These are phyloP conservation scores for Helicolenus hilgendorfi DNA, from an alignment of 2,797 vertebrate species.

Conservation along the genomic window DNA sequence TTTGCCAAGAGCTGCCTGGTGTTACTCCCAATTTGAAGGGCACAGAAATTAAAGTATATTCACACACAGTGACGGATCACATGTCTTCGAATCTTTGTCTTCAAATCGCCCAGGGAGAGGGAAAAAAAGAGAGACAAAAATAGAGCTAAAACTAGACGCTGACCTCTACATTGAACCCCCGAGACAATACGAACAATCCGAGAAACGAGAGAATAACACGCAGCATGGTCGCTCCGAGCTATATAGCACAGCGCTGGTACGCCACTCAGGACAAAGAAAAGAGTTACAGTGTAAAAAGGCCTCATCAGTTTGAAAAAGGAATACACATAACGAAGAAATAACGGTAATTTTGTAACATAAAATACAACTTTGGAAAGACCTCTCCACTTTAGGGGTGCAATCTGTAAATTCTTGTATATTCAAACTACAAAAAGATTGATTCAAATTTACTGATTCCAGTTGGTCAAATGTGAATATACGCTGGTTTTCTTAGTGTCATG, in stretches of 20 bases:
- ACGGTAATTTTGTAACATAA: neutral
- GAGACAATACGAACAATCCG: slow-evolving; percentile 18
- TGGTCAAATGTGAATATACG: neutral
- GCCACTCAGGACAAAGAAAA: neutral
- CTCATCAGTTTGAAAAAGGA: neutral
- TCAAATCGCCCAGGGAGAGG: neutral
- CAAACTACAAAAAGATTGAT: no score
- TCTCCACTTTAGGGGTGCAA: no score
- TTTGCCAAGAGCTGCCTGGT: slow-evolving; percentile 28
- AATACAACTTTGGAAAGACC: neutral
- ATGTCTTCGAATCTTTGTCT: slow-evolving; percentile 37
- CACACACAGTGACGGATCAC: slow-evolving; percentile 35
- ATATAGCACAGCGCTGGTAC: neutral
- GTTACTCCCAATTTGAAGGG: slow-evolving; percentile 12
- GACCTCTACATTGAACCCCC: slow-evolving; percentile 5
- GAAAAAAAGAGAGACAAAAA: slow-evolving; percentile 11
- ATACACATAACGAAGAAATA: neutral
- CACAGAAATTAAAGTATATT: slow-evolving; percentile 23
- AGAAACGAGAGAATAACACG: slow-evolving; percentile 27
- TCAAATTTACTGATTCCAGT: neutral
- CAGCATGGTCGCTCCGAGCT: neutral
- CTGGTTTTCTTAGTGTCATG: neutral
- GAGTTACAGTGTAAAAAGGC: neutral
- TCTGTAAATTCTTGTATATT: neutral
- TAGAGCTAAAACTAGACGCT: slow-evolving; percentile 44